Evolutionary conservation across 2,113 vertebrate species (phyloP), one percentile per base, ranked within the genome.

Genomic region (Bambusicola thoracicus): DNA sequence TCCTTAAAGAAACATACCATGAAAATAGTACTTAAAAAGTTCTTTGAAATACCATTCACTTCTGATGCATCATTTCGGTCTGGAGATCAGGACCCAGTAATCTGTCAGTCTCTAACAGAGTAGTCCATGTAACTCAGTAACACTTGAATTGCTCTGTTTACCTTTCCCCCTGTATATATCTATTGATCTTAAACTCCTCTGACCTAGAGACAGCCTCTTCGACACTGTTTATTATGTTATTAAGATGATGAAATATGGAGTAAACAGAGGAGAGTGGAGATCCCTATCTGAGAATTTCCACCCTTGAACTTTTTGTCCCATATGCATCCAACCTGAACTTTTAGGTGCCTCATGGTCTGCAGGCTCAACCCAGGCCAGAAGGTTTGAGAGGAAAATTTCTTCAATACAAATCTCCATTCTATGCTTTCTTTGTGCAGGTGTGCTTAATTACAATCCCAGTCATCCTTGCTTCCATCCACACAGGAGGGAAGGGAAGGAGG

Each of bases 211-310:
- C 76, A 72, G 22, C 38, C 56, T 87, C 51, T 91, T 91, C 49
- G 62, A 43, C 34, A 34, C 34, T 77, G 59, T 62, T 79, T 73
- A 44, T 85, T 79, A 44, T 41, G 29, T 85, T 91, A 76, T 48
- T 62, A 76, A 89, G 87, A 69, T 76, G 75, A 66, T 80, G 75
- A 89, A 74, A 90, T 83, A 67, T 43, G 68, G 27, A 25, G n/a
- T 82, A 85, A 77, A 74, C 56, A 70, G 53, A 77, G 55, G 87
- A 78, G 49, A 80, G 44, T 38, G 36, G 70, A 4, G 8, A 70
- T 88, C 83, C 51, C 77, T 92, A 75, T 43, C 73, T 83, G 46
- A 83, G 63, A 19, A 55, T 90, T 92, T 93, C 76, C 32, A 92
- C 62, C 70, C 59, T 44, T 82, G 36, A 77, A 46, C 41, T 43